Base-by-base conservation (phyloP, 2,113 vertebrate species). In the Macquaria australasica region DNA sequence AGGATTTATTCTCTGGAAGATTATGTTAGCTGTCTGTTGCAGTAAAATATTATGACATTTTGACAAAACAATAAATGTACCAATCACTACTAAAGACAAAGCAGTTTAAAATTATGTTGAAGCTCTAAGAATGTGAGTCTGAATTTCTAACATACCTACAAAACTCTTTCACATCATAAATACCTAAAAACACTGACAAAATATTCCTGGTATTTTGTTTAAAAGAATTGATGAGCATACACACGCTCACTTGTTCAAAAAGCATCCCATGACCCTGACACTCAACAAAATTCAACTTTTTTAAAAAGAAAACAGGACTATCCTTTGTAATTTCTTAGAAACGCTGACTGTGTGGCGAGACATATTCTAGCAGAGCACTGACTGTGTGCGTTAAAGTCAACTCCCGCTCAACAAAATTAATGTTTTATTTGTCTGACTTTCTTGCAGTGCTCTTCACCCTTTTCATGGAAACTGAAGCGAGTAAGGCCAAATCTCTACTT, bases 401-500 rank as follows among this genome's bases (percentile, higher is more conserved):
- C 50, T 25, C 37, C 11, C 66, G 25, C 11, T 31, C 9, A 50
- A 71, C 15, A 10, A 31, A 50, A 69, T 68, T 63, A 50, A 81
- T 37, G 73, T 85, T 28, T 77, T 11, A 55, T 56, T 66, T 76
- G 20, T 58, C 14, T 83, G 28, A 72, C 20, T 85, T 31, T 81
- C 41, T 79, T 81, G 0, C 91, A 96, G 96, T 91, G 73, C 79
- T 96, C 74, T 91, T 89, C 89, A 73, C 80, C 71, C 76, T 96
- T 75, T 89, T 95, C 67, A 23, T 83, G 89, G 94, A 94, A 95
- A 77, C 94, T 55, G 95, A 96, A 95, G 96, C 96, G 90, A 95
- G 96, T 96, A 95, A 95, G 94, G 10, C 39, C 53, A 82, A 55
- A 84, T 43, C 74, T 77, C 15, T 48, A 16, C 5, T 7, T 28